Conservation (phyloP, 2,888 invertebrate species). For the Chrysina gloriosa region DNA sequence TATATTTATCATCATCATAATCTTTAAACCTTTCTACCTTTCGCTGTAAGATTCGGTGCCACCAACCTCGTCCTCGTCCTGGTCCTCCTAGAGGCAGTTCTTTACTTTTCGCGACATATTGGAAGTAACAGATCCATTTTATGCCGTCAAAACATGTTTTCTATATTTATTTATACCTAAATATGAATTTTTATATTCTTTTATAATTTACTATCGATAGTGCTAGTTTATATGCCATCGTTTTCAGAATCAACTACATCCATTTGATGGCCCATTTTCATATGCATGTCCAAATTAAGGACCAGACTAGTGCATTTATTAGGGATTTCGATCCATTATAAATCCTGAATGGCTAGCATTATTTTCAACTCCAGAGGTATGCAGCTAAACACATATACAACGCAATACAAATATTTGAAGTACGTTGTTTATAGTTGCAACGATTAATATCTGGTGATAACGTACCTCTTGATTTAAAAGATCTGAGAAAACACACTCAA, state of each 20-base stretch:
- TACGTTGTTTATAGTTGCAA: conserved; percentile 74
- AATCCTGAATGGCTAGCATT: conserved; percentile 94
- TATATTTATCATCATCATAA: too few species aligned
- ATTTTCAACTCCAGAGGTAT: conserved; percentile 94
- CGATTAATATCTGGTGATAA: conserved; percentile 96
- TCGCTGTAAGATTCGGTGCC: too few species aligned
- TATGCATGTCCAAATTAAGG: conserved; percentile 97
- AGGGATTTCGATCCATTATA: conserved; percentile 93
- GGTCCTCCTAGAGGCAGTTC: too few species aligned
- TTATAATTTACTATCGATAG: not conserved
- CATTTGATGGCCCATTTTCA: conserved; percentile 98
- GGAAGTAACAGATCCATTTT: too few species aligned
- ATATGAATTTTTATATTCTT: too few species aligned
- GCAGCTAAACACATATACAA: conserved; percentile 33
- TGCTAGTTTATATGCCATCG: too few species aligned
- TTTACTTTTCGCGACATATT: too few species aligned
- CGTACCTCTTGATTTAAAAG: conserved; percentile 88
- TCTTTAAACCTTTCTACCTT: too few species aligned
- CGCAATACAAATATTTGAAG: not conserved
- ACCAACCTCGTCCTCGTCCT: too few species aligned
- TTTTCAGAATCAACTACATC: conserved; percentile 92
- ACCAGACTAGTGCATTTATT: conserved; percentile 96
- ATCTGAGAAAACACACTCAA: conserved; percentile 91
- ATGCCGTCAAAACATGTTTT: too few species aligned
- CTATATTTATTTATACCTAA: too few species aligned